Base-by-base conservation (phyloP, 2,888 invertebrate species). In the Cyaniris semiargus region DNA sequence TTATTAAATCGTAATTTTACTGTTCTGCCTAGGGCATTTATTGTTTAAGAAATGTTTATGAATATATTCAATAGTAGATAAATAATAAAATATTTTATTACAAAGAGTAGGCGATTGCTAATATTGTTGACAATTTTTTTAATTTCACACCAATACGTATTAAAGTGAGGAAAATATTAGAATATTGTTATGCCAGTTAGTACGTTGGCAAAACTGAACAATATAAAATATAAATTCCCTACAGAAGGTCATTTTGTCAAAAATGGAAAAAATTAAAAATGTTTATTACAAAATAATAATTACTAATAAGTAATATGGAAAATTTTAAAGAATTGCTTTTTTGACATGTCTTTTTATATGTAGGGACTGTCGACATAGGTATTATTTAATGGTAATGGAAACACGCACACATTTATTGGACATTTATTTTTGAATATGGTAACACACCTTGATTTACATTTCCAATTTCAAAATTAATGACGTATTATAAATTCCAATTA, bases 401-500 rank as follows among this genome's bases (percentile, higher is more conserved):
- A 60, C 60, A 60, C 60, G 60, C 60, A 60, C 23, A 23, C 60
- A 4, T 1, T 60, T 23, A 60, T 60, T 23, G 21, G 6, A 21
- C 13, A 60, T 60, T 60, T 60, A 23, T 60, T 60, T 23, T 60
- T 21, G 10, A 23, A 18, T 23, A 23, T 60, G 23, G 60, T 23
- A 60, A 60, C 60, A 60, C 60, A 60, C 21, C 21, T 60, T 60
- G 23, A 13, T 13, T 60, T 60, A 60, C 60, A 60, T 23, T 60
- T 60, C 23, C 13, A 13, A 4, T 60, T 13, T 4, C 23, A 23
- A 23, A 60, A 8, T 21, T 6, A 58, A 23, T 60, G 13, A 23
- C 23, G 10, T 23, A 60, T 58, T 7, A 58, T 10, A 21, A n/a
- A n/a, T n/a, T 60, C 60, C 60, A 60, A 60, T 23, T 23, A 60